Base-by-base conservation (phyloP, 2,888 invertebrate species). In the Tetheella fluctuosa region DNA sequence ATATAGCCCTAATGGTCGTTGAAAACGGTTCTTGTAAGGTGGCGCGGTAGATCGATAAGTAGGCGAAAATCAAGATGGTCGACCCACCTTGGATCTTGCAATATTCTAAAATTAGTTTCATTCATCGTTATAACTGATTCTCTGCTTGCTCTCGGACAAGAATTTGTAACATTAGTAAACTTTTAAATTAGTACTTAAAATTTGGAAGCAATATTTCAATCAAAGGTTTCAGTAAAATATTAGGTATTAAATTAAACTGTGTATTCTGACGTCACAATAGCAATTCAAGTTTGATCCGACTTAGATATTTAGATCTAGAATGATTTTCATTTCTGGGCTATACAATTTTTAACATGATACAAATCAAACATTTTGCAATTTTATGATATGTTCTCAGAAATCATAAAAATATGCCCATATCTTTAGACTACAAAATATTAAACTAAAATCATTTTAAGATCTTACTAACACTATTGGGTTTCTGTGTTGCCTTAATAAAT, bases 41-140 rank as follows among this genome's bases (percentile, higher is more conserved):
- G 63, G 71, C 69, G 71, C 69, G 69, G 72, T 69, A 72, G 83
- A 90, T 91, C 90, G 79, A 90, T 90, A 88, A 62, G 66, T 54
- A 57, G 69, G 60, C 65, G 48, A 63, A 68, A 82, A 84, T 88
- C 91, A 91, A 91, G 88, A 91, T 91, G 91, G 91, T 81, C 74
- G 90, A 84, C 88, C 57, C 67, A 64, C 71, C 70, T 62, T 62
- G 63, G 67, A 48, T 66, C 30, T 63, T 55, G 34, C 54, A 69
- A 65, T 71, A 70, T 72, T 78, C 80, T 84, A 80, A 77, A 75
- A 81, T 79, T 82, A 79, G 80, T 62, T 63, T 62, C 67, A 71
- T 72, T 79, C 64, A 74, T 68, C 60, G 67, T 58, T 62, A 53
- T 42, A 64, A 63, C 55, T 67, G 63, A 67, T 67, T 64, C 59